Base-by-base conservation (phyloP, 2,113 vertebrate species). In the Panthera uncia region DNA sequence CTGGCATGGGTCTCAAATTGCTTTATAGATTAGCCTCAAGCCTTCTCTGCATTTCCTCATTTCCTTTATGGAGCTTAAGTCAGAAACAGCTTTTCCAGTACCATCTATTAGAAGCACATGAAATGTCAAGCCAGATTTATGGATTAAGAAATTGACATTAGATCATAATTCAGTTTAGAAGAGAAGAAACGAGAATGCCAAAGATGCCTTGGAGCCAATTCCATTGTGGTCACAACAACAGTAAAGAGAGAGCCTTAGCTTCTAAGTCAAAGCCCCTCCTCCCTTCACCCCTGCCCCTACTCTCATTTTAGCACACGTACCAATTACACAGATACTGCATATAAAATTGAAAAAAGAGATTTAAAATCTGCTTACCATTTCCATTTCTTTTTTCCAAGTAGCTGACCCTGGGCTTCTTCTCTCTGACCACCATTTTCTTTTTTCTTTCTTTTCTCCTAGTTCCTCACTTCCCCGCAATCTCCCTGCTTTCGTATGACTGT, bases 81-180 rank as follows among this genome's bases (percentile, higher is more conserved):
- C 84, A 97, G 95, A 95, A 97, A 91, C 41, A 95, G 68, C 61
- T 97, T 97, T 94, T 91, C 87, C 65, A 98, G 76, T 68, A 91
- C n/a, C 74, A 94, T 95, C 80, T 96, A 97, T 88, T 98, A 96
- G 96, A 95, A 92, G 81, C 88, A 93, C 52, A 92, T 82, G 83
- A 95, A 97, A 94, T 97, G 96, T 97, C 92, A 95, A 87, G 36
- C 38, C 91, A 95, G 78, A 97, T 97, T 97, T 97, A 97, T 92
- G 83, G 36, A 95, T 95, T 96, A 91, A 97, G 81, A 91, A 88
- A 87, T 91, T 97, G 97, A 89, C 97, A 94, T 74, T 66, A 41
- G 61, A 91, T 96, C 86, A 94, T 94, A 96, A 98, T 97, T 96
- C 88, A 97, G 48, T 87, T 97, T 89, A 38, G 33, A 85, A 29